phyloP scores from a whole-genome alignment of 2,113 vertebrate species.

The Rallus limicola region DNA sequence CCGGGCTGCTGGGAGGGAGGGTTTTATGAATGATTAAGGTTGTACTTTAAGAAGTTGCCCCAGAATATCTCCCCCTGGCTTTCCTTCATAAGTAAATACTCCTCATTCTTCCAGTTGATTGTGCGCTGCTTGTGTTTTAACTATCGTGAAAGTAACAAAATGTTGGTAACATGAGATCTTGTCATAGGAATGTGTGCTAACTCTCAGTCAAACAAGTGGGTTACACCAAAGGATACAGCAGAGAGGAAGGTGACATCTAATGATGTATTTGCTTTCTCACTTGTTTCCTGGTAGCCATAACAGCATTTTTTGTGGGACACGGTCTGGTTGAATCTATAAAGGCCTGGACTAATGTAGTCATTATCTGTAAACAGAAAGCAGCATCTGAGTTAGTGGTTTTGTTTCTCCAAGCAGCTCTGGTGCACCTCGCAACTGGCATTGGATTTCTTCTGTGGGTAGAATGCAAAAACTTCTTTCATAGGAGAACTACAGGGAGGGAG shows the following conservation, averaged over 20 bases:
- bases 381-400: not conserved
- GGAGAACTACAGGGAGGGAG: not conserved
- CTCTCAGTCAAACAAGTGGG: not conserved
- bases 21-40: rapidly evolving
- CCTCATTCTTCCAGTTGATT: rapidly evolving
- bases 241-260: not conserved
- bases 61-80: rapidly evolving
- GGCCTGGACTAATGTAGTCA: rapidly evolving
- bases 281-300: not conserved
- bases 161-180: rapidly evolving
- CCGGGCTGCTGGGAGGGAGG: not conserved
- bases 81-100: not conserved
- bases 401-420: not conserved
- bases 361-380: not conserved
- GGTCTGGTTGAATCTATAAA: not conserved
- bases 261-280: not conserved
- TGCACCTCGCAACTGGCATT: rapidly evolving
- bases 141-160: not conserved
- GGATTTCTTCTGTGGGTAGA: not conserved
- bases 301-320: rapidly evolving
- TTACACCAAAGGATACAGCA: rapidly evolving
- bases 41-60: not conserved
- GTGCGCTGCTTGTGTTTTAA: rapidly evolving
- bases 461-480: not conserved
- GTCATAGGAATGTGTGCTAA: rapidly evolving